Evolutionary conservation across 2,113 vertebrate genomes (phyloP).

Genomic region (Callaeas wilsoni): DNA sequence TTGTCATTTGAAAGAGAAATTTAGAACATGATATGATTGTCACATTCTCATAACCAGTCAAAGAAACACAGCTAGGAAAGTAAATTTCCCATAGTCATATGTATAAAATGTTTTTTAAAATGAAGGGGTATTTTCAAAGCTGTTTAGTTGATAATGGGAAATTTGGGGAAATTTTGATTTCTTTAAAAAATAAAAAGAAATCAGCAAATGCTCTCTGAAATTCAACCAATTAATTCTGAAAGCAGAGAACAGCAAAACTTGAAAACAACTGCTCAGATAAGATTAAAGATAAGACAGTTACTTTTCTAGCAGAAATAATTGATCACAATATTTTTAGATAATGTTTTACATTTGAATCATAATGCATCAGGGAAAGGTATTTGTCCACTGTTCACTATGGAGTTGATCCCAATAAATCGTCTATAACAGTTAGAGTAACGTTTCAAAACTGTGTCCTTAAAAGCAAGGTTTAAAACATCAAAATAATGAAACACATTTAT

Average conservation of each 20-base stretch:
- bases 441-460: neutral
- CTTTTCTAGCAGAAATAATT: neutral
- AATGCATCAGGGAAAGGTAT: neutral
- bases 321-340: neutral
- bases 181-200: neutral
- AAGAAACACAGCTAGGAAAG: neutral
- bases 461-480: neutral
- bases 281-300: neutral
- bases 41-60: neutral
- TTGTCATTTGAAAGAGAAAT: neutral
- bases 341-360: neutral
- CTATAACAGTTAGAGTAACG: neutral
- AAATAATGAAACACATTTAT: neutral
- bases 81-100: neutral
- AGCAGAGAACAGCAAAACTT: neutral
- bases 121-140: neutral
- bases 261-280: neutral
- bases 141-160: neutral
- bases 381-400: neutral
- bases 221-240: neutral
- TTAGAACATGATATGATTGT: neutral
- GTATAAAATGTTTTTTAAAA: neutral
- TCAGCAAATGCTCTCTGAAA: neutral
- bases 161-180: neutral
- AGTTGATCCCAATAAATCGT: neutral